Base-by-base conservation (phyloP, 1,140 invertebrate species). In the Pseudomyrmex cubaensis region DNA sequence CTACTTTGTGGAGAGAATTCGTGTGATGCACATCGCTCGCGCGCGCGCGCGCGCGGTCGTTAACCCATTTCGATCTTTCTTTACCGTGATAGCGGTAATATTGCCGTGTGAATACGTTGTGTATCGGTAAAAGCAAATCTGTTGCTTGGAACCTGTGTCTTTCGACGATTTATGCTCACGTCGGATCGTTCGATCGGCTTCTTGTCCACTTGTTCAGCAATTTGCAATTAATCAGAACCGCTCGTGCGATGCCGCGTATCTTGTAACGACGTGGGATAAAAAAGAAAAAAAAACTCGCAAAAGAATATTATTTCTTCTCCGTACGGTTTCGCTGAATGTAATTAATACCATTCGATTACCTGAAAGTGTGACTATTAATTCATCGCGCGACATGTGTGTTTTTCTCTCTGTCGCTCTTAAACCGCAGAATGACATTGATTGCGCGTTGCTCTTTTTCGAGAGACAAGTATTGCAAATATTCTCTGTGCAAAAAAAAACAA, bases 11-110 rank as follows among this genome's bases (percentile, higher is more conserved):
- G 12, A 13, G 69, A 13, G 69, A 63, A 75, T 75, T 82, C 35
- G 48, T 62, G 17, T 64, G 57, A 82, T 82, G 61, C 72, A 35
- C 35, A 75, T 82, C 59, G 59, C 48, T 54, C 66, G 17, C 17
- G 5, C 25, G 17, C 59, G 59, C 48, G 25, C 66, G 17, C 17
- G 5, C 25, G 17, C 78, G 59, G 70, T 82, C 69, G 78, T 82
- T 75, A 75, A 75, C 78, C 78, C 17, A 82, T 82, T 82, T 82
- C 78, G 70, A 75, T 75, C 17, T 75, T 75, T 75, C 61, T 63
- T 75, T 56, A 75, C 59, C 67, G 78, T 35, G 76, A 78, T 59
- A 78, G 66, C 66, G 54, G 64, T 59, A 35, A 35, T 35, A 59
- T 78, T 62, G 73, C 46, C 59, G 25, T 48, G 48, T 8, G 20